Conservation (phyloP, 2,113 vertebrate species). For the Butastur rufipennis region DNA sequence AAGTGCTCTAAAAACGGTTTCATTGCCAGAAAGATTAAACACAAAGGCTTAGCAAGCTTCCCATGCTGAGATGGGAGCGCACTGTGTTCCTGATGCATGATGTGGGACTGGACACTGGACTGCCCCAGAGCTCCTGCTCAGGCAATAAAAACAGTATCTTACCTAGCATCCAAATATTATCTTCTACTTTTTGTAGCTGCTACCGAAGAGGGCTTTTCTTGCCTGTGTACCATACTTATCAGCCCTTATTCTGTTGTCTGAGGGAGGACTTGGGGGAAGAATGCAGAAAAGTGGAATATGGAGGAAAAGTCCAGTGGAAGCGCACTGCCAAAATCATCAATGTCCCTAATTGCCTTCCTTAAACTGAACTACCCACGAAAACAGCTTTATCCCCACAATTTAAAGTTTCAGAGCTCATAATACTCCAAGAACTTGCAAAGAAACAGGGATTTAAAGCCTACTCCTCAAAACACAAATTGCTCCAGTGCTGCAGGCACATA, state of each 20-base stretch:
- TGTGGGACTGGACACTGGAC: not conserved
- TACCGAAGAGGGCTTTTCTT: not conserved
- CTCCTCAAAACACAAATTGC: not conserved
- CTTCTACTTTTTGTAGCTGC: not conserved
- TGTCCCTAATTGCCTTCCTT: not conserved
- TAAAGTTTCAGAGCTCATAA: not conserved
- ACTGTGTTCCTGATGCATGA: rapidly evolving
- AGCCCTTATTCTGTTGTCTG: not conserved
- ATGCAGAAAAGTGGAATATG: not conserved
- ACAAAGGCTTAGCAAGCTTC: not conserved
- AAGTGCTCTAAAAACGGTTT: not conserved
- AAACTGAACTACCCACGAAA: not conserved
- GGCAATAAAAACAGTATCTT: not conserved
- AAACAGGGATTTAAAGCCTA: not conserved
- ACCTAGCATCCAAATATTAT: not conserved
- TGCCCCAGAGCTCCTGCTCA: not conserved
- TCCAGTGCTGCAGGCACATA: not conserved
- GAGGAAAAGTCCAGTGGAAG: not conserved
- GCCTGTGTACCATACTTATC: rapidly evolving
- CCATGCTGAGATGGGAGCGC: rapidly evolving
- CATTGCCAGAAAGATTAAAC: not conserved
- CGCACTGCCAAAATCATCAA: not conserved
- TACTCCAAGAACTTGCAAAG: not conserved
- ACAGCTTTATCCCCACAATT: not conserved
- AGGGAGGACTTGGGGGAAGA: not conserved